Base-by-base conservation (phyloP, 2,797 vertebrate species). In the Oophaga sylvatica region DNA sequence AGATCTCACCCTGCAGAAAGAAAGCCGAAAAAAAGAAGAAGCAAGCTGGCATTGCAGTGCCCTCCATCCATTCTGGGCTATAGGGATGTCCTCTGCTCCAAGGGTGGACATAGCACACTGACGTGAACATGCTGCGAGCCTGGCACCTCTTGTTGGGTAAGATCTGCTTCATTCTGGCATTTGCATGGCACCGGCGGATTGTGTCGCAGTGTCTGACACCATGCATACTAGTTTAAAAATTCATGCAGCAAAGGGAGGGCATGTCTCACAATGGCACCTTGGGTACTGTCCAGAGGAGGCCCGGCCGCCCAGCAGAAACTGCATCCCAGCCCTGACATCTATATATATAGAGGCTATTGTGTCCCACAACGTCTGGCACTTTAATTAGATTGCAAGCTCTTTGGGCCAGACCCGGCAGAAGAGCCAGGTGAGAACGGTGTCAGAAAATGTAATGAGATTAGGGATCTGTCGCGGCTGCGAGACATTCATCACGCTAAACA, bases 141-240 rank as follows among this genome's bases (percentile, higher is more conserved):
- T 81, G 83, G 79, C 88, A 86, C 31, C 71, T 89, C 53, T 60
- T 60, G 15, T 73, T 89, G 71, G 88, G 88, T 89, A 86, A 89
- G 88, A 22, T 57, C 71, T 85, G 53, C 81, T 53, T 22, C 77
- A 60, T 19, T 65, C 31, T 80, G 81, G 17, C 53, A 16, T 26
- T n/a, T 31, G 60, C 56, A 53, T 85, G 84, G 84, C 84, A 68
- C 48, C 0, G 10, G 35, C 29, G 59, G 57, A 26, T 53, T 68
- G 76, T 80, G 76, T 79, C 65, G 85, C 85, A 86, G 65, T 70
- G 31, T 29, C 56, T 70, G 45, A 68, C 62, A 76, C 70, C 17
- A 5, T 31, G 19, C 60, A 79, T 20, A 68, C 75, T 67, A n/a
- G 70, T 65, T 86, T 68, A 86, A 79, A 85, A 80, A 86, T 86